Conservation (phyloP, 92 coral and sea anemone species). For the Phenganax stokvisi region DNA sequence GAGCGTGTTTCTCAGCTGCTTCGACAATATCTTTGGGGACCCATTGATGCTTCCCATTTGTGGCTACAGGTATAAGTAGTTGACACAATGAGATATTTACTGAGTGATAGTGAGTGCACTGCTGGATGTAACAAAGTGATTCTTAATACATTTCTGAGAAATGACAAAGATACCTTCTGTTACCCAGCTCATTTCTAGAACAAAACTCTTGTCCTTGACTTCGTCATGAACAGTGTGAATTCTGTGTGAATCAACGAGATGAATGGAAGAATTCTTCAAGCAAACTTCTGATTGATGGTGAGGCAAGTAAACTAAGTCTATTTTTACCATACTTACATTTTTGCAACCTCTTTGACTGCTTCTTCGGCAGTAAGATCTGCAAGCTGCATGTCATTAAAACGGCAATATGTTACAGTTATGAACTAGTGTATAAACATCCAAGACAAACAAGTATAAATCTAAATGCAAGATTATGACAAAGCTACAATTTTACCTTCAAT, state of each 20-base stretch:
- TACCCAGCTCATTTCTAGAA: slow-evolving; percentile 93
- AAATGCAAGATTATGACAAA: not conserved
- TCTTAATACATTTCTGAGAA: not conserved
- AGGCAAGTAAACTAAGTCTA: not conserved
- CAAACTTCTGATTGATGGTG: not conserved
- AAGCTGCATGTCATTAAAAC: slow-evolving; percentile 48
- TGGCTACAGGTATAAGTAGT: slow-evolving; percentile 47
- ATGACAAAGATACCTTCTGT: slow-evolving; percentile 56
- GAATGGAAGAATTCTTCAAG: not conserved
- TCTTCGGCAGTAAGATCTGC: slow-evolving; percentile 82
- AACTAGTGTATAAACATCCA: not conserved
- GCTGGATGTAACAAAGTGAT: no score
- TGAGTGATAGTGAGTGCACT: no score
- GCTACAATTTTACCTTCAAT: slow-evolving; percentile 56
- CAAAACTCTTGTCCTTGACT: slow-evolving; percentile 94
- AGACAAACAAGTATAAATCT: not conserved
- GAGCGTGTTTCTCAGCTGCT: slow-evolving; percentile 92
- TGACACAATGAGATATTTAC: not conserved
- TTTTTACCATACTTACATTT: slow-evolving; percentile 66
- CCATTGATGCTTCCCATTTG: slow-evolving; percentile 89
- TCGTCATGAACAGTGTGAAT: slow-evolving; percentile 95
- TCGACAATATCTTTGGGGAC: slow-evolving; percentile 90
- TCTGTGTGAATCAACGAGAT: slow-evolving; percentile 44
- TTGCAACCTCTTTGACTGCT: slow-evolving; percentile 92
- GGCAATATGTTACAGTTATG: not conserved